Conservation (phyloP, 2,797 vertebrate genomes). For the Neostethus bicornis region DNA sequence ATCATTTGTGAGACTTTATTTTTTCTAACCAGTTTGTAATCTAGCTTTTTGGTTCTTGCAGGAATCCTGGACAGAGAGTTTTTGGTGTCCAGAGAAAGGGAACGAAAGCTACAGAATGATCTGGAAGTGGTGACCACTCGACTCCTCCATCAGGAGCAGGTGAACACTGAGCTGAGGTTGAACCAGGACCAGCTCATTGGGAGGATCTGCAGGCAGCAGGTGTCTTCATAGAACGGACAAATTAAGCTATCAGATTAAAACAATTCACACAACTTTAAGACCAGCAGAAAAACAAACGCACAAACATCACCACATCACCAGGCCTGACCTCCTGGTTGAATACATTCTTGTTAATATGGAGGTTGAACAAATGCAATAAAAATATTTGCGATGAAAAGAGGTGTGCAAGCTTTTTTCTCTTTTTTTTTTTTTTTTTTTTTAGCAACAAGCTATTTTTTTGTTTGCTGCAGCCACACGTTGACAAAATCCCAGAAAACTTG, state of each 20-base stretch:
- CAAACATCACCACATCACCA: no score
- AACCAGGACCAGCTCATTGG: constrained; percentile 61
- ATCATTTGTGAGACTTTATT: no score
- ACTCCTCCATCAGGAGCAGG: constrained; percentile 69
- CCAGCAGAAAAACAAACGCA: neutral
- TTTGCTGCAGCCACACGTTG: neutral
- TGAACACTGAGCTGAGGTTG: constrained; percentile 64
- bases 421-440: no score
- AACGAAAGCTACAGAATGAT: constrained; percentile 69
- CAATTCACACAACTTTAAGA: neutral
- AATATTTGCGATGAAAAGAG: no score
- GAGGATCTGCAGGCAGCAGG: constrained; percentile 66
- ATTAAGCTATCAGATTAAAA: no score
- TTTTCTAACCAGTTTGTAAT: constrained; percentile 1
- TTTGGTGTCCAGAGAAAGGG: constrained; percentile 66
- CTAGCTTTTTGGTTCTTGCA: constrained; percentile 33
- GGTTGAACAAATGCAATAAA: no score
- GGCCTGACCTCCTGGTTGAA: no score
- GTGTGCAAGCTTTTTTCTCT: no score
- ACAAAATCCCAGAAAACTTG: neutral
- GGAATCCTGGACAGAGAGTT: constrained; percentile 71
- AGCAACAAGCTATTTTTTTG: neutral
- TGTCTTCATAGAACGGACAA: no score
- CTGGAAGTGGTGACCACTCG: constrained; percentile 54
- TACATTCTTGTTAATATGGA: no score